These are phyloP conservation scores for Psettodes erumei DNA, from an alignment of 2,113 vertebrate genomes.

Conservation along the genomic window DNA sequence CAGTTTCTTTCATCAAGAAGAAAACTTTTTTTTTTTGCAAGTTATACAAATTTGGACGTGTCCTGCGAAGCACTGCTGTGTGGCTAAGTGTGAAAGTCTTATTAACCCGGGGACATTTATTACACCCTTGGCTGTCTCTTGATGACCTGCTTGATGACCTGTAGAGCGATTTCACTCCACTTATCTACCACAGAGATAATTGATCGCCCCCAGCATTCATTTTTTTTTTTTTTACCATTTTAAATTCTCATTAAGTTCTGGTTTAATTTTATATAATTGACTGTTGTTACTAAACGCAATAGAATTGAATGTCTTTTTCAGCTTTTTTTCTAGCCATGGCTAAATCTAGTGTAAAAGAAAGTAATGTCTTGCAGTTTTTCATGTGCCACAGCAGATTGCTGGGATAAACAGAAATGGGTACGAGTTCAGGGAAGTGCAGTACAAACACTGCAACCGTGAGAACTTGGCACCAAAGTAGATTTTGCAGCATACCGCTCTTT, in stretches of 20 bases:
- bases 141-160: constrained; percentile 43
- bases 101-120: constrained; percentile 35
- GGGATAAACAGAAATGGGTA: constrained; percentile 12
- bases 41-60: constrained; percentile 10
- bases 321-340: neutral
- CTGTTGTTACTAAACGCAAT: neutral
- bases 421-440: constrained; percentile 2
- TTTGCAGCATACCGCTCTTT: constrained; percentile 2
- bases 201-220: constrained; percentile 49
- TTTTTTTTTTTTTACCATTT: constrained; percentile 4
- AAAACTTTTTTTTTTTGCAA: neutral
- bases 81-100: constrained; percentile 38
- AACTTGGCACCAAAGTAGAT: constrained; percentile 6
- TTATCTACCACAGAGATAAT: constrained; percentile 41
- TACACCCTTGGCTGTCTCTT: constrained; percentile 32
- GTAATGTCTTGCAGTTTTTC: constrained; percentile 32
- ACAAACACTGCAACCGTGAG: constrained; percentile 11
- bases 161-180: constrained; percentile 29
- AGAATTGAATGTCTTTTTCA: no score
- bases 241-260: constrained; percentile 7
- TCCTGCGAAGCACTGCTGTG: neutral
- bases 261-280: neutral
- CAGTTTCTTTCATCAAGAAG: neutral
- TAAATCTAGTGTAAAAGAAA: constrained; percentile 29
- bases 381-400: constrained; percentile 9